Percentiles rank a stretch among this genome's conserved stretches.
phyloP scores from a whole-genome alignment of 2,113 vertebrate genomes.

The Cromileptes altivelis region DNA sequence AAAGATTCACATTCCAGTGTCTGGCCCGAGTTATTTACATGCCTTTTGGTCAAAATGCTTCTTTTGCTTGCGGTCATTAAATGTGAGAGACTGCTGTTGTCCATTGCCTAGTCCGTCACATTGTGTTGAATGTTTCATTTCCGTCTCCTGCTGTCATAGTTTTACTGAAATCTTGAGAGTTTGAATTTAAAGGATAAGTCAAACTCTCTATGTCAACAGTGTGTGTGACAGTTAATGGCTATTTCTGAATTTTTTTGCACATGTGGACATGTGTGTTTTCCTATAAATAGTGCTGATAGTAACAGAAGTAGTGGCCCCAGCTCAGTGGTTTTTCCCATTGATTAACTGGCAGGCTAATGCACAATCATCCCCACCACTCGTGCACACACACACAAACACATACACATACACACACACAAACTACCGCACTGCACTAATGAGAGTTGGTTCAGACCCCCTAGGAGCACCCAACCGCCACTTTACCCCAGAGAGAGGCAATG shows the following conservation, averaged over 20 bases:
- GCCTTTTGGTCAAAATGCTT: not conserved
- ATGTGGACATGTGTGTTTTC: conserved; percentile 45
- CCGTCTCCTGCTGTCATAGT: not conserved
- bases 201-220: conserved; percentile 3
- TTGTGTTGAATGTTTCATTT: not conserved
- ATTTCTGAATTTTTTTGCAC: conserved; percentile 29
- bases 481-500: conserved; percentile 47
- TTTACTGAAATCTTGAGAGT: not conserved
- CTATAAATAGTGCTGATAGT: conserved; percentile 75
- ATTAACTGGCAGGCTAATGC: conserved; percentile 96
- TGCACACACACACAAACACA: conserved; percentile 37
- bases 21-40: too few species aligned
- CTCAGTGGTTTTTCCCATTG: conserved; percentile 98
- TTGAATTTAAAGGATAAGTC: conserved; percentile 19
- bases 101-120: not conserved
- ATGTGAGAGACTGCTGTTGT: not conserved
- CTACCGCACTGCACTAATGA: conserved; percentile 66
- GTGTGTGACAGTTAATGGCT: conserved; percentile 23
- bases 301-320: conserved; percentile 86
- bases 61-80: not conserved
- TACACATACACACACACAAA: conserved; percentile 51
- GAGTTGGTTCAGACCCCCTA: conserved; percentile 72
- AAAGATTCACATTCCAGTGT: too few species aligned
- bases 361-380: conserved; percentile 87
- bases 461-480: conserved; percentile 66